A percentile compares a stretch with the other conserved stretches of the same genome.
phyloP scores from a whole-genome alignment of 2,113 vertebrate genomes.

The Nerophis lumbriciformis region DNA sequence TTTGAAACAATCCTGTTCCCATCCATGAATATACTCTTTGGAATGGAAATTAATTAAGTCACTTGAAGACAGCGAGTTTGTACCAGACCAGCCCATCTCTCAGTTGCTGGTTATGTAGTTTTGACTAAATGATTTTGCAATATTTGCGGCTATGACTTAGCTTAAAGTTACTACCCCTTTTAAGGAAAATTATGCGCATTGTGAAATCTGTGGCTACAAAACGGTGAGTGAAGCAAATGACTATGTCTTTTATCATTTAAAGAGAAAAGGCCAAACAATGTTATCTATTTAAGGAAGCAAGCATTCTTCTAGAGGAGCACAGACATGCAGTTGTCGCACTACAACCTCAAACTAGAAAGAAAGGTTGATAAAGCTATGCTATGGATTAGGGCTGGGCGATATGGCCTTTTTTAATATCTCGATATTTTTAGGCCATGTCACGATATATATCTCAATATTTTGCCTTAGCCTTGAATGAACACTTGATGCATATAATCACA shows the following conservation, averaged over 20 bases:
- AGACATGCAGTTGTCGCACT: neutral
- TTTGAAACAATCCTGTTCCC: neutral
- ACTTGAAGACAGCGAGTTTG: neutral
- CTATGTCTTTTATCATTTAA: conserved; percentile 21
- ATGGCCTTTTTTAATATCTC: no score
- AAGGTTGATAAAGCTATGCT: neutral
- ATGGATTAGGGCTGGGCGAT: no score
- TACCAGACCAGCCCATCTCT: neutral
- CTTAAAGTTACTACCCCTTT: conserved; percentile 12
- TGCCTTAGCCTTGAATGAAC: no score
- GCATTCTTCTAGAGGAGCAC: no score
- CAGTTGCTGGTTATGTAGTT: conserved; percentile 6
- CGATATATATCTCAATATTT: no score
- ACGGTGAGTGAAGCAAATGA: conserved; percentile 36
- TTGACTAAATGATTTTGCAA: neutral
- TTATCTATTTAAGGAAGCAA: no score
- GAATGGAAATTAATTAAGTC: neutral
- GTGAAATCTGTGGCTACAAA: conserved; percentile 28
- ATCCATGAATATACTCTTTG: neutral
- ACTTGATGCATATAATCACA: no score
- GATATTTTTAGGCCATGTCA: no score
- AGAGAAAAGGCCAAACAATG: neutral
- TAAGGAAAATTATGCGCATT: conserved; percentile 19
- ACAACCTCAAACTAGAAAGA: conserved; percentile 24
- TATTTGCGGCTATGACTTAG: neutral